Evolutionary conservation across 2,888 invertebrate genomes (phyloP), one percentile per base, ranked within the genome.

Genomic region (Cephonodes hylas): DNA sequence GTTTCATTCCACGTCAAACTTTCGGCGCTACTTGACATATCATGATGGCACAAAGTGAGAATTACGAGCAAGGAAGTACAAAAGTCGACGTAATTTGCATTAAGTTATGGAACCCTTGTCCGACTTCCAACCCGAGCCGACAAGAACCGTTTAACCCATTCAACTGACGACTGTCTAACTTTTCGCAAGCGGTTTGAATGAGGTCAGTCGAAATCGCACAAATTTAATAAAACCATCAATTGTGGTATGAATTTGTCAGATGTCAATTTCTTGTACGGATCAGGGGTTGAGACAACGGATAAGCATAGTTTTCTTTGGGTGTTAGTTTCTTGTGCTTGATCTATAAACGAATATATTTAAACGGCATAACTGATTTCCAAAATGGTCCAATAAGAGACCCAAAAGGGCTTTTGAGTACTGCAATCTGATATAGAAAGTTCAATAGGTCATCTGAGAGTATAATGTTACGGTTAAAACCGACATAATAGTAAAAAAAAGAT

Each of bases 1-100:
- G 0, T 38, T 38, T 38, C 38, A 38, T n/a, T n/a, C 0, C n/a
- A 38, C 10, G 38, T 38, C 3, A 38, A 64, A 76, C 25, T 6
- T 45, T 10, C 45, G 22, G n/a, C n/a, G n/a, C n/a, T 48, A 13
- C 38, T 48, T 48, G 45, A 23, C 45, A 13, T 48, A 48, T 48
- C 48, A 15, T 23, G 48, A 48, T 48, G 48, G 23, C 15, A 22
- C 44, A 48, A 48, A 15, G 48, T 15, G 23, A 13, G 48, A 27
- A 48, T 48, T 27, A 48, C 27, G 48, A 48, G 27, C 27, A 5
- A 8, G 45, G 3, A 48, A 25, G 48, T 25, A 6, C 27, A 27
- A 27, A 38, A 48, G 25, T 27, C 48, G 27, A 7, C 25, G n/a
- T 48, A 25, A 48, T 48, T 48, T 48, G 48, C 48, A 48, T 48